phyloP scores from a whole-genome alignment of 2,797 vertebrate genomes.

The Lagodon rhomboides region DNA sequence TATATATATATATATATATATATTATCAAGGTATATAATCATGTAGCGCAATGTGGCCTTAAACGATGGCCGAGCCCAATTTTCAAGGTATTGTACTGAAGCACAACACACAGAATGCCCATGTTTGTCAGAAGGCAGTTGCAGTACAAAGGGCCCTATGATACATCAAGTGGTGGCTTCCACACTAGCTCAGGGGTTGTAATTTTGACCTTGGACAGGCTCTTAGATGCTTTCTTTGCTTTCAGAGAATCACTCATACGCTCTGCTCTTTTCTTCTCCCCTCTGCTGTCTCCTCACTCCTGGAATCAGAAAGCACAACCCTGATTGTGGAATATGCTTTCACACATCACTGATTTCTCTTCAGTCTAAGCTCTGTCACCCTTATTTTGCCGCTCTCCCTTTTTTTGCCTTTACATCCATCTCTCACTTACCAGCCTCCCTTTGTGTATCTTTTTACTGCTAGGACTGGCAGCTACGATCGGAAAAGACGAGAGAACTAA shows the following conservation, averaged over 20 bases:
- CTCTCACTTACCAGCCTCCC: slow-evolving; percentile 16
- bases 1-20: no score
- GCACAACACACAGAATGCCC: neutral
- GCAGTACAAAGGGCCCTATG: slow-evolving; percentile 34
- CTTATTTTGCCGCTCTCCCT: slow-evolving; percentile 14
- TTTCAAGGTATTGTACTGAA: no score
- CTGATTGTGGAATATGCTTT: slow-evolving; percentile 72
- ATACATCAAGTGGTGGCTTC: slow-evolving; percentile 58
- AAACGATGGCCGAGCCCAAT: no score
- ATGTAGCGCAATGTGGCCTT: no score
- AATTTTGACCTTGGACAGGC: slow-evolving; percentile 61
- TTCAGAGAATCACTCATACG: slow-evolving; percentile 52
- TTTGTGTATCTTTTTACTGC: slow-evolving; percentile 24
- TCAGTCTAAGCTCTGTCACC: slow-evolving; percentile 47
- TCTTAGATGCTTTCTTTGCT: slow-evolving; percentile 53
- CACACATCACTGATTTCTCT: slow-evolving; percentile 68
- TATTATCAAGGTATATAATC: no score
- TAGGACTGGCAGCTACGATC: slow-evolving; percentile 4
- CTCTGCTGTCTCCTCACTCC: slow-evolving; percentile 45
- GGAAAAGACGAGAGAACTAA: slow-evolving; percentile 11
- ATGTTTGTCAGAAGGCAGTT: slow-evolving; percentile 33
- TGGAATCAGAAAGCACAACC: slow-evolving; percentile 62
- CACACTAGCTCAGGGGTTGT: slow-evolving; percentile 26
- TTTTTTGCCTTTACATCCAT: neutral
- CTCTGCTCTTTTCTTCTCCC: slow-evolving; percentile 42